A percentile compares a stretch with the other conserved stretches of the same genome.
Conservation (phyloP, 2,113 vertebrate species). For the Gnathonemus echidnorhynchus region DNA sequence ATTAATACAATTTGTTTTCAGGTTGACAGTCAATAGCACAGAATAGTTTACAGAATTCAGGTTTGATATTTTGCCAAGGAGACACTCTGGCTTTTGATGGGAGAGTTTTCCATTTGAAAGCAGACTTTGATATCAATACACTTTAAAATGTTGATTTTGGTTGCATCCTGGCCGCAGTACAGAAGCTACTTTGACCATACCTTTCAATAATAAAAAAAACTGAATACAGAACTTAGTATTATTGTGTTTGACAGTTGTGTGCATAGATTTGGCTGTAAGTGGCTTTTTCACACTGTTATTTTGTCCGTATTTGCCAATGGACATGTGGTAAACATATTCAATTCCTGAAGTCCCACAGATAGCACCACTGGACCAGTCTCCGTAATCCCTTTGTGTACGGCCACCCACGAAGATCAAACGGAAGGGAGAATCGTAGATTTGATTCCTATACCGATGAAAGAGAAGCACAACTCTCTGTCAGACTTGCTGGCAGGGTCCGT, state of each 20-base stretch:
- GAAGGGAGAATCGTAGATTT: neutral
- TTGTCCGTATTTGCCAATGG: neutral
- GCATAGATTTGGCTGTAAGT: neutral
- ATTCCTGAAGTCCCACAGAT: neutral
- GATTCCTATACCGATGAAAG: neutral
- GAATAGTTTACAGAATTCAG: neutral
- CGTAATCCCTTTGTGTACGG: neutral
- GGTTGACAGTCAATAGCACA: neutral
- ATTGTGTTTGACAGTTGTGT: neutral
- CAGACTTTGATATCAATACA: neutral
- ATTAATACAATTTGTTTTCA: neutral
- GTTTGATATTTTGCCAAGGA: neutral
- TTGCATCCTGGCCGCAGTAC: neutral
- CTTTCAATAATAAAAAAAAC: neutral
- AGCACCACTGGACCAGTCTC: neutral
- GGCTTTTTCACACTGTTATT: neutral
- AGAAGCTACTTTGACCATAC: neutral
- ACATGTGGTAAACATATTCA: neutral
- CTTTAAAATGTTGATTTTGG: neutral
- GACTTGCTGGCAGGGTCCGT: neutral
- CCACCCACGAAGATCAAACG: neutral
- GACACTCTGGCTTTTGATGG: neutral
- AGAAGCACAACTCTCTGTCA: neutral
- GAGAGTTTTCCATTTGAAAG: neutral
- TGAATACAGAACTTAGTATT: neutral